Evolutionary conservation across 2,888 invertebrate species (phyloP).

Genomic region (Caenorhabditis zanzibari): DNA sequence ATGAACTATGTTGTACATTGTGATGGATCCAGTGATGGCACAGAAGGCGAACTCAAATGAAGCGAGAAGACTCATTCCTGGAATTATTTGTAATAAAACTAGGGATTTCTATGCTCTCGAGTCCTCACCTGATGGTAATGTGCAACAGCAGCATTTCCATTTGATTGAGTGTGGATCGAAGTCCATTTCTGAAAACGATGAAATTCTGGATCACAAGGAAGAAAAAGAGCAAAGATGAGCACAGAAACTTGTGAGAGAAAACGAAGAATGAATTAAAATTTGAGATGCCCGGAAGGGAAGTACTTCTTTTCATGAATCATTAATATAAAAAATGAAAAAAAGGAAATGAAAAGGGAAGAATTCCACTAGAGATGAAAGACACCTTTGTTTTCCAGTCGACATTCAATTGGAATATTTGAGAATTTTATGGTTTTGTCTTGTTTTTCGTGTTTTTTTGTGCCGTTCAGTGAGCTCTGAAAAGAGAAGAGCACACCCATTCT

Average conservation of each 20-base stretch:
- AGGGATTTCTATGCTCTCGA: too few relatives aligned
- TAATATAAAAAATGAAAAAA: slow-evolving; percentile 24
- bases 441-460: slow-evolving; percentile 30
- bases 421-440: neutral
- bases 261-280: slow-evolving; percentile 27
- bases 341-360: slow-evolving; percentile 5
- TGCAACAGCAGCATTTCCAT: slow-evolving; percentile 82
- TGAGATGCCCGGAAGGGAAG: slow-evolving; percentile 42
- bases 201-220: neutral
- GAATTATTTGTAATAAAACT: neutral
- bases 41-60: slow-evolving; percentile 65
- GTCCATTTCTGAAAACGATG: slow-evolving; percentile 74
- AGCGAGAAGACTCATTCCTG: slow-evolving; percentile 63
- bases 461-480: slow-evolving; percentile 21
- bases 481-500: slow-evolving; percentile 14
- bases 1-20: slow-evolving; percentile 65
- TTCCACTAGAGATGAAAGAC: neutral
- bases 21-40: slow-evolving; percentile 63
- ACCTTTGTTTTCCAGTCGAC: neutral
- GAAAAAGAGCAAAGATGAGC: slow-evolving; percentile 7
- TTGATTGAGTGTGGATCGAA: slow-evolving; percentile 80
- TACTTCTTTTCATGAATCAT: slow-evolving; percentile 39
- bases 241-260: slow-evolving; percentile 1
- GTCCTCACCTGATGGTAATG: slow-evolving; percentile 75
- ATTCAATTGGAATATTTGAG: slow-evolving; percentile 5